Base-by-base conservation (phyloP, 2,888 invertebrate species). In the Marasmarcha lunaedactyla region DNA sequence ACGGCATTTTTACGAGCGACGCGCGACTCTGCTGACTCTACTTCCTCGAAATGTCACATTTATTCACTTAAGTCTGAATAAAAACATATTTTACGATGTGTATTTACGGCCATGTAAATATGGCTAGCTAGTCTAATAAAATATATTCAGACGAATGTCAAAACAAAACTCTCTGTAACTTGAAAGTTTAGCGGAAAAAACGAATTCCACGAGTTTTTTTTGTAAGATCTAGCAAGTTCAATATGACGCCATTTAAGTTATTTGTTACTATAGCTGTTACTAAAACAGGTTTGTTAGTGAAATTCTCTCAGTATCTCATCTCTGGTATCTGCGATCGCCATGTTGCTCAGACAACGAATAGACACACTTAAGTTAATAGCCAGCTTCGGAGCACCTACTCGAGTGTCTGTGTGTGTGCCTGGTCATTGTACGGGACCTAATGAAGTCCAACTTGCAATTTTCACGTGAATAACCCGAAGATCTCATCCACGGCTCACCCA, bases 391-490 rank as follows among this genome's bases (percentile, higher is more conserved):
- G 20, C 20, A n/a, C 20, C 20, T 7, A 20, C 20, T 20, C 7
- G 20, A n/a, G n/a, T n/a, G n/a, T 20, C 4, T 20, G 20, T 20
- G 20, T 60, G 63, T 55, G 49, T 50, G 50, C 49, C 46, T 54
- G 64, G 63, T 62, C 63, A 61, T 63, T 60, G 64, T 57, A 52
- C 58, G 52, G 51, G 47, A 50, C 51, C 57, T 67, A 70, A 71
- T 65, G 66, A 69, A 64, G 65, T 59, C 57, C 51, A 51, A 57
- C 61, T 56, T 58, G 65, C 63, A 69, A 72, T 71, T 67, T 71
- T 63, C 64, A 55, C 61, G 30, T 54, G 52, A 54, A 51, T 58
- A 59, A 66, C 63, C 67, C 47, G 46, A 46, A 44, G 45, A 40
- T 40, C 47, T 46, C 49, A 46, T 45, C 56, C 53, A 54, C 57